phyloP scores from a whole-genome alignment of 2,797 vertebrate species.

The Gallinago stenura region DNA sequence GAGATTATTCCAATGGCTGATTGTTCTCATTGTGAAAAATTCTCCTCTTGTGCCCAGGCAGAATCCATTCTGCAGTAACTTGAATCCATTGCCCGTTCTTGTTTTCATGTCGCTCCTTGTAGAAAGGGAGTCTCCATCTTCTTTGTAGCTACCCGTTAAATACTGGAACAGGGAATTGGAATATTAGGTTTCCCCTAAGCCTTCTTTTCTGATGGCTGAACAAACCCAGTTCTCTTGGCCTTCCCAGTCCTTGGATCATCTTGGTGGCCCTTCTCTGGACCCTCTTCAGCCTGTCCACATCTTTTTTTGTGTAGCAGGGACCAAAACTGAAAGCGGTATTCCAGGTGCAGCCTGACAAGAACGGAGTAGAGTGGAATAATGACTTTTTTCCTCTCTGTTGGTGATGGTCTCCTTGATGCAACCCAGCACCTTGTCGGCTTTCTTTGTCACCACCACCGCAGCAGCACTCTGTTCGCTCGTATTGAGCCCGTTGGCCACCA shows the following conservation, averaged over 20 bases:
- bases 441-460: not conserved
- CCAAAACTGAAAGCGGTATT: not conserved
- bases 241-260: not conserved
- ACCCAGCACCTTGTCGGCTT: not conserved
- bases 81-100: not conserved
- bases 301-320: not conserved
- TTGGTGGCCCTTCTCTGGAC: not conserved
- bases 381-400: not conserved
- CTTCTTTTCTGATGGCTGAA: not conserved
- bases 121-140: not conserved
- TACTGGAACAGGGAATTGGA: not conserved
- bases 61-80: not conserved
- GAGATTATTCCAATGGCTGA: not conserved
- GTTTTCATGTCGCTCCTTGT: not conserved
- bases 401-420: not conserved
- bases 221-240: not conserved
- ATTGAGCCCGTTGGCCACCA: not conserved
- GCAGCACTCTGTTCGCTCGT: not conserved
- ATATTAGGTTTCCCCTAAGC: not conserved
- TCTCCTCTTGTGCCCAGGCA: not conserved
- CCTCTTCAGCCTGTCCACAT: no score
- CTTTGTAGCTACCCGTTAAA: not conserved
- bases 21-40: not conserved
- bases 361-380: not conserved
- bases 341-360: not conserved